Evolutionary conservation across 2,888 invertebrate species (phyloP).

Genomic region (Lobophora halterata): DNA sequence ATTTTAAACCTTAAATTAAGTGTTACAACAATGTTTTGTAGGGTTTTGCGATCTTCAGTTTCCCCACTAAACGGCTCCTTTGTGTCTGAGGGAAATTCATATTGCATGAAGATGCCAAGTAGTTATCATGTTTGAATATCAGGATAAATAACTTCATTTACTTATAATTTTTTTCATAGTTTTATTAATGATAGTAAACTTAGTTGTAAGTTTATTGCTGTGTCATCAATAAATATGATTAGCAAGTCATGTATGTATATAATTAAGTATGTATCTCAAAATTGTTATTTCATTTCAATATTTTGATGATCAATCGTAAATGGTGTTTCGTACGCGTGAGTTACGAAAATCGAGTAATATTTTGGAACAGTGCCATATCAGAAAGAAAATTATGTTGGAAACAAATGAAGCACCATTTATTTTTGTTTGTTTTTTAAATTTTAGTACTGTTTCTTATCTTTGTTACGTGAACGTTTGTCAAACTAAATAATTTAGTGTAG

Average conservation of each 20-base stretch:
- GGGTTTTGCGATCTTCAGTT: slow-evolving; percentile 73
- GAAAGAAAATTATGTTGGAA: slow-evolving; percentile 39
- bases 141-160: slow-evolving; percentile 48
- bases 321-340: slow-evolving; percentile 41
- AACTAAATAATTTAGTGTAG: slow-evolving; percentile 61
- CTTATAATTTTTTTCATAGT: slow-evolving; percentile 49
- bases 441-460: slow-evolving; percentile 30
- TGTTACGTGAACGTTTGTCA: slow-evolving; percentile 52
- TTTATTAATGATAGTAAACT: slow-evolving; percentile 63
- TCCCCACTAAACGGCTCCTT: slow-evolving; percentile 76
- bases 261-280: slow-evolving; percentile 51
- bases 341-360: slow-evolving; percentile 36
- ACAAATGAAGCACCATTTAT: slow-evolving; percentile 46
- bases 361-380: slow-evolving; percentile 68
- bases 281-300: slow-evolving; percentile 43
- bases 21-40: slow-evolving; percentile 78
- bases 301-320: slow-evolving; percentile 52
- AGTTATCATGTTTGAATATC: slow-evolving; percentile 60
- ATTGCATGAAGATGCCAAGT: slow-evolving; percentile 60
- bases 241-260: slow-evolving; percentile 67
- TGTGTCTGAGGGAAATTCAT: slow-evolving; percentile 45
- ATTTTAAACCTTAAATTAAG: slow-evolving; percentile 78
- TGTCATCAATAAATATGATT: slow-evolving; percentile 78
- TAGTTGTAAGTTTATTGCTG: slow-evolving; percentile 71
- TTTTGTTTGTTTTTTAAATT: slow-evolving; percentile 45